These are phyloP conservation scores for Metridium senile DNA, from an alignment of 92 coral and sea anemone genomes.

Conservation along the genomic window DNA sequence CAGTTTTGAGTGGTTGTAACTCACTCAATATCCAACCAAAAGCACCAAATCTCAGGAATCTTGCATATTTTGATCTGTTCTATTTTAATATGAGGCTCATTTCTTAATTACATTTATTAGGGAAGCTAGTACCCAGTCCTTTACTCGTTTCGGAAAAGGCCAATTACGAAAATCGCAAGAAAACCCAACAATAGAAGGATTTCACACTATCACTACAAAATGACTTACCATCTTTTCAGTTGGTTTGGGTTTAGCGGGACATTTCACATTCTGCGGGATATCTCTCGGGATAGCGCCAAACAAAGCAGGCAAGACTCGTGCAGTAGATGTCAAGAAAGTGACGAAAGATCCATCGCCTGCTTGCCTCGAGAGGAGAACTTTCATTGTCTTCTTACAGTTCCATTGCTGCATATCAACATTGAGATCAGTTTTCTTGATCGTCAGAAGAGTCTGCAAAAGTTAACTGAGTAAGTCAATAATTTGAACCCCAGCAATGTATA, in stretches of 20 bases:
- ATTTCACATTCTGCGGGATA: not conserved
- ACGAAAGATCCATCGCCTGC: constrained; percentile 69
- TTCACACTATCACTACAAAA: too few relatives aligned
- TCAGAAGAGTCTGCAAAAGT: constrained; percentile 11
- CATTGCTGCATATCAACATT: constrained; percentile 18
- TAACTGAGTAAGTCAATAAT: not conserved
- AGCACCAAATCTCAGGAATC: too few relatives aligned
- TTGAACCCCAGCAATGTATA: too few relatives aligned
- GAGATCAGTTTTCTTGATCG: constrained; percentile 1
- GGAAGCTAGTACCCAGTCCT: too few relatives aligned
- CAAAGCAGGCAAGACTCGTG: constrained; percentile 58
- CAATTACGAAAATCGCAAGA: too few relatives aligned
- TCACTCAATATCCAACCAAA: too few relatives aligned
- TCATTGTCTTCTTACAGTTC: constrained; percentile 57
- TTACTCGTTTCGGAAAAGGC: too few relatives aligned
- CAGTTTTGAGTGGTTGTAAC: too few relatives aligned
- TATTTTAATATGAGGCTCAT: too few relatives aligned
- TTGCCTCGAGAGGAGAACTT: constrained; percentile 60
- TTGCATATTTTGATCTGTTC: too few relatives aligned
- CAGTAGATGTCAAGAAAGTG: constrained; percentile 39
- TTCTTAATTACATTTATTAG: too few relatives aligned
- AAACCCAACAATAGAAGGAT: too few relatives aligned
- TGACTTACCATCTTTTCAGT: not conserved
- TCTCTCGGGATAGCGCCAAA: constrained; percentile 70
- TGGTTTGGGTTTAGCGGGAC: not conserved